Base-by-base conservation (phyloP, 2,113 vertebrate species). In the Herpetotheres cachinnans region DNA sequence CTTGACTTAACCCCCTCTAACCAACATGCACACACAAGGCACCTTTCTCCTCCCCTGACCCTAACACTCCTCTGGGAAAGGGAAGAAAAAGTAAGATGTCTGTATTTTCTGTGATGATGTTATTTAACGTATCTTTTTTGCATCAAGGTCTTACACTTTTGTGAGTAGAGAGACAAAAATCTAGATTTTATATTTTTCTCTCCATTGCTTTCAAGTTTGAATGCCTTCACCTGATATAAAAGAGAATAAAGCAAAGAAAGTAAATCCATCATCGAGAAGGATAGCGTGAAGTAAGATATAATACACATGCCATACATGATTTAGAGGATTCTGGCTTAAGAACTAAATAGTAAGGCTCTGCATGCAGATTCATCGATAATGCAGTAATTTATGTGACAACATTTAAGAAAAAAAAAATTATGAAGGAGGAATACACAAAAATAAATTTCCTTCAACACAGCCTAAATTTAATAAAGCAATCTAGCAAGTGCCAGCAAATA, bases 401-500 rank as follows among this genome's bases (percentile, higher is more conserved):
- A 85, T 62, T 91, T 95, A 66, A 81, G 91, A 91, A 79, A 47
- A 38, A 90, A 90, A 96, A 96, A 94, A 94, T 84, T 81, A 95
- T 10, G 81, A 96, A 94, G 76, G 84, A 79, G 90, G 95, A 96
- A 95, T 92, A 67, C 79, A 82, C 62, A 87, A 82, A 92, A 94
- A 97, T 91, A 96, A 97, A 95, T 95, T 97, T 71, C 22, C 89
- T 94, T 97, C 89, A 67, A 91, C 40, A 88, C 90, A 63, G 92
- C 61, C 65, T 92, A 91, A 97, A 96, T 93, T 87, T 96, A 94
- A 95, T 97, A 97, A 97, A 91, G 82, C 95, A 98, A 97, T 94
- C 66, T 95, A 85, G 84, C 30, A 95, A 96, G 36, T 65, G 95
- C 90, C 76, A 96, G 61, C 0, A 7, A 96, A 92, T 59, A 89